These are phyloP conservation scores for Cochlearius cochlearius DNA, from an alignment of 2,113 vertebrate species.

Conservation along the genomic window DNA sequence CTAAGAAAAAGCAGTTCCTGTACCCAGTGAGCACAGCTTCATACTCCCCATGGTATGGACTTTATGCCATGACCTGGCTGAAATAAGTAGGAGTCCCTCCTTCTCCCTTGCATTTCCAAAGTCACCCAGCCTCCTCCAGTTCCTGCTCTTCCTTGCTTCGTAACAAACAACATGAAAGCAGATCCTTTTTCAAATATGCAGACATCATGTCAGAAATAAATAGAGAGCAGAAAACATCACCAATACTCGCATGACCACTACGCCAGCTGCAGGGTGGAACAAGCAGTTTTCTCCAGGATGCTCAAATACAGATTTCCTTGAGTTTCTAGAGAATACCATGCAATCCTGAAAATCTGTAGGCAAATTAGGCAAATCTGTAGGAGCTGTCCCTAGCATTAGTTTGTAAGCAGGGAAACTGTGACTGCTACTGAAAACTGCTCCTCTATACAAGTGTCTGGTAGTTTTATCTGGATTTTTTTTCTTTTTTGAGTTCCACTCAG, in stretches of 20 bases:
- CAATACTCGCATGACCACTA: fast-evolving
- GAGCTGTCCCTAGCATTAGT: neutral
- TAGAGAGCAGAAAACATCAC: neutral
- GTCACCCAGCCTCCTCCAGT: neutral
- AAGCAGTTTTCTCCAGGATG: neutral
- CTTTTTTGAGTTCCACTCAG: neutral
- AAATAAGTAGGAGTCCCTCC: neutral
- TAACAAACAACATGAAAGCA: neutral
- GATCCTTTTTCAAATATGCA: neutral
- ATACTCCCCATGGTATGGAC: neutral
- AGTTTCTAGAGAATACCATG: neutral
- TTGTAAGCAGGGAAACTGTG: neutral
- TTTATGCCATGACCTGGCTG: neutral
- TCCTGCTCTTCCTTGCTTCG: neutral
- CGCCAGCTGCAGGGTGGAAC: neutral
- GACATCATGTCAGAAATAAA: neutral
- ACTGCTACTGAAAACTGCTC: neutral
- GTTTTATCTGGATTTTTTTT: neutral
- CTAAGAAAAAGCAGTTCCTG: neutral
- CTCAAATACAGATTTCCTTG: neutral
- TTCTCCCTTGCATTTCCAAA: neutral
- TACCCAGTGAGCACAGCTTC: neutral
- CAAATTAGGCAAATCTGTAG: too few species aligned
- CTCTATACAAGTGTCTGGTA: neutral
- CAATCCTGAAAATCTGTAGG: neutral